Conservation (phyloP, 2,888 invertebrate genomes). For the Noctua janthe region DNA sequence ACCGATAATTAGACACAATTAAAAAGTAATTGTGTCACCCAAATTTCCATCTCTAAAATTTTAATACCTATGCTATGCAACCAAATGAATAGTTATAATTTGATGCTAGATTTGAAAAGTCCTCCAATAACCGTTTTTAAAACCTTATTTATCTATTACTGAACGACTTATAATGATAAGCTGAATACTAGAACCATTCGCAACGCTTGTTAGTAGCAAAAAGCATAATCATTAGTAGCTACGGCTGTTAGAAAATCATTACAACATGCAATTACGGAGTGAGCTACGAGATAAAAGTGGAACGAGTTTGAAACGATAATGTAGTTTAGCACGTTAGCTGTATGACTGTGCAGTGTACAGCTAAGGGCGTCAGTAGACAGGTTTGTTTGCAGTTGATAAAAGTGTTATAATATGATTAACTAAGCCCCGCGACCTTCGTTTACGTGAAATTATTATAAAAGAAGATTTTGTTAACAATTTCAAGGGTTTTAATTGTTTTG, state of each 20-base stretch:
- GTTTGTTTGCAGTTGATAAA: not conserved
- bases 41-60: too few relatives aligned
- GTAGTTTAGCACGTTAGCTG: constrained; percentile 22
- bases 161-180: constrained; percentile 44
- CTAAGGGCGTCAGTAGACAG: not conserved
- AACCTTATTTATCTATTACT: constrained; percentile 23
- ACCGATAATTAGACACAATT: too few relatives aligned
- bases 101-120: too few relatives aligned
- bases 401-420: not conserved
- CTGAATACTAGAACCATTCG: constrained; percentile 33
- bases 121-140: not conserved
- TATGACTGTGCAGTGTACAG: not conserved
- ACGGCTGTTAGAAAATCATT: constrained; percentile 58
- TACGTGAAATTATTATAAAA: too few relatives aligned
- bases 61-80: too few relatives aligned
- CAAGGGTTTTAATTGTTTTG: too few relatives aligned
- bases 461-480: too few relatives aligned
- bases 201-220: constrained; percentile 47
- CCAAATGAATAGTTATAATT: too few relatives aligned
- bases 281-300: constrained; percentile 49
- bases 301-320: constrained; percentile 19
- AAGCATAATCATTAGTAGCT: constrained; percentile 53
- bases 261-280: constrained; percentile 48
- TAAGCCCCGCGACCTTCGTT: too few relatives aligned
- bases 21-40: too few relatives aligned